These are phyloP conservation scores for Paramormyrops kingsleyae DNA, from an alignment of 2,113 vertebrate genomes.

Conservation along the genomic window DNA sequence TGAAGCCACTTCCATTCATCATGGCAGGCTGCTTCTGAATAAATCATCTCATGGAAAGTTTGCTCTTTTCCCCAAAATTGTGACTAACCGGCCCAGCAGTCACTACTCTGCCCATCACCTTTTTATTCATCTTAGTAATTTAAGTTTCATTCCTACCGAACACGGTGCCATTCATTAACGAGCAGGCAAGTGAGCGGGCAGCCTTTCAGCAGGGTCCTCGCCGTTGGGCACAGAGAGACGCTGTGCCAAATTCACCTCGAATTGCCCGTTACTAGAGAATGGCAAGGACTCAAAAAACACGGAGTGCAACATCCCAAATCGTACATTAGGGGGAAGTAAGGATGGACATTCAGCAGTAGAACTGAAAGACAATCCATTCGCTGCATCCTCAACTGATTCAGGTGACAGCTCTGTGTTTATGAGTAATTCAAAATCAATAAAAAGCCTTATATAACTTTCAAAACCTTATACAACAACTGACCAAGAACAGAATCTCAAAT, in stretches of 20 bases:
- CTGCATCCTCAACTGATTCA: not conserved
- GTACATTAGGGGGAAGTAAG: not conserved
- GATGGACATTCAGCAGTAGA: not conserved
- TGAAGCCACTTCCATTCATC: not conserved
- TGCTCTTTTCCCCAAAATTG: not conserved
- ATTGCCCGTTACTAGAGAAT: not conserved
- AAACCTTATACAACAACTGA: not conserved
- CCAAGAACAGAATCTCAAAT: not conserved
- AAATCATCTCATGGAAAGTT: not conserved
- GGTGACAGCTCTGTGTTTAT: not conserved
- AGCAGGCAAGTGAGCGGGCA: not conserved
- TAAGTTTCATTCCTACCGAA: not conserved
- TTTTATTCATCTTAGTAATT: not conserved
- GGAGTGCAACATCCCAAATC: not conserved
- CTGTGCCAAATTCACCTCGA: not conserved
- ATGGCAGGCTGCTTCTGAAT: not conserved
- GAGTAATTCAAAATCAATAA: not conserved
- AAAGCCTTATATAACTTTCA: not conserved
- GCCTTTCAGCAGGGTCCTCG: not conserved
- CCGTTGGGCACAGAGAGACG: not conserved
- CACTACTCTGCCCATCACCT: not conserved
- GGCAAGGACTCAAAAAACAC: not conserved
- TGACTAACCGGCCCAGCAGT: not conserved
- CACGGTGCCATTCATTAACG: not conserved
- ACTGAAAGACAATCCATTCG: not conserved